Evolutionary conservation across 2,113 vertebrate genomes (phyloP).

Genomic region (Heterocephalus glaber): DNA sequence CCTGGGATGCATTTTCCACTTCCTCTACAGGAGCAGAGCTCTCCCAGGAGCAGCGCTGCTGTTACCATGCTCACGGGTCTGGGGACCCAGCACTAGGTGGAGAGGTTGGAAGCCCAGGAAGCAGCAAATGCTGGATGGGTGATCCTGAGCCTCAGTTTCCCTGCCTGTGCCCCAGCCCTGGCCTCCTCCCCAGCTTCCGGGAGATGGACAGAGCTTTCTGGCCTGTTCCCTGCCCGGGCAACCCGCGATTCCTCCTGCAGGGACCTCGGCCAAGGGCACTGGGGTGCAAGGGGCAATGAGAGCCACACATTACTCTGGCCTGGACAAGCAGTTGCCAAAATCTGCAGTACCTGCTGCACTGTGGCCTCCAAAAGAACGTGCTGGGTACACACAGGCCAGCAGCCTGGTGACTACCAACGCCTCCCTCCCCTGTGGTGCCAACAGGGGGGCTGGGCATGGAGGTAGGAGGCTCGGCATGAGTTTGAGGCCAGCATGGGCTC

Average conservation of each 20-base stretch:
- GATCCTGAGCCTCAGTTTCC: background rate
- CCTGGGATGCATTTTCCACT: constrained; percentile 45
- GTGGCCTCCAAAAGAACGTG: background rate
- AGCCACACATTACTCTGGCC: background rate
- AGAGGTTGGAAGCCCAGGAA: background rate
- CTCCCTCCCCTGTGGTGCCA: background rate
- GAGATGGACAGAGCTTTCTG: background rate
- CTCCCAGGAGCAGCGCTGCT: background rate
- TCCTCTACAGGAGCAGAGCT: constrained; percentile 52
- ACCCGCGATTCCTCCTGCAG: background rate
- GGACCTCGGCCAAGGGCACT: background rate
- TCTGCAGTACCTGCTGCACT: background rate
- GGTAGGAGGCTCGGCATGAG: background rate
- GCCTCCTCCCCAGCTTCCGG: background rate
- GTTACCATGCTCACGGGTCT: constrained; percentile 63
- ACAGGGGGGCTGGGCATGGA: background rate
- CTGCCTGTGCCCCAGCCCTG: background rate
- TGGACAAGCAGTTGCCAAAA: background rate
- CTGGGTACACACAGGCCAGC: background rate
- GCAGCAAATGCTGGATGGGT: background rate
- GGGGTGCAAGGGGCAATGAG: background rate
- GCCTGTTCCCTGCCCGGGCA: background rate
- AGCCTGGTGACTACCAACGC: background rate
- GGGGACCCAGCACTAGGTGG: constrained; percentile 7
- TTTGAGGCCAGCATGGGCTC: background rate